phyloP scores from a whole-genome alignment of 2,888 invertebrate genomes.

The Criorhina ranunculi region DNA sequence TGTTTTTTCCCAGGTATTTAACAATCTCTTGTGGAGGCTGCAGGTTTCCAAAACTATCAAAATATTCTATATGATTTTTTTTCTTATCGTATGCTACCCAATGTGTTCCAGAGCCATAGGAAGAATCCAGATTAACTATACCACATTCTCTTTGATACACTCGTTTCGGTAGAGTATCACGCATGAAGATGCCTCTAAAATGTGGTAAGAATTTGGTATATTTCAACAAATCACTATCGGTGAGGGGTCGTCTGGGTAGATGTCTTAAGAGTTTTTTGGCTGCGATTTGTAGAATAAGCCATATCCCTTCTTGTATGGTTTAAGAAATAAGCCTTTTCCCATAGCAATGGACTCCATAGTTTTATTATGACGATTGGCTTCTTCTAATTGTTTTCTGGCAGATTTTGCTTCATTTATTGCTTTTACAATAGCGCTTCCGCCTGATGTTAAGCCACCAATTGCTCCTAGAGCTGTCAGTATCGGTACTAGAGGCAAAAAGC shows the following conservation, averaged over 20 bases:
- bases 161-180: constrained; percentile 49
- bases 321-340: constrained; percentile 80
- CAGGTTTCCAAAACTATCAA: constrained; percentile 82
- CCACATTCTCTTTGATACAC: constrained; percentile 47
- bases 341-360: constrained; percentile 80
- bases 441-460: too few species aligned
- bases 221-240: constrained; percentile 78
- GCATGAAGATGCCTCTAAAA: constrained; percentile 80
- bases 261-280: constrained; percentile 78
- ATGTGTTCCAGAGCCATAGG: constrained; percentile 79
- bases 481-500: too few species aligned
- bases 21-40: constrained; percentile 79
- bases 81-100: constrained; percentile 81
- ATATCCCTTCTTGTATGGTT: constrained; percentile 78
- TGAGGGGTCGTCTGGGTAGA: constrained; percentile 76
- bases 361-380: constrained; percentile 80
- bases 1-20: constrained; percentile 77
- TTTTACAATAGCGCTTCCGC: too few species aligned
- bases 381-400: constrained; percentile 43
- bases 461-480: too few species aligned
- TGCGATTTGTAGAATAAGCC: constrained; percentile 47
- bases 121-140: constrained; percentile 78
- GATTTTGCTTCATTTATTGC: constrained; percentile 19
- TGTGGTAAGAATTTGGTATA: constrained; percentile 79
- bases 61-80: constrained; percentile 79